Base-by-base conservation (phyloP, 2,113 vertebrate species). In the Heloderma charlesbogerti region DNA sequence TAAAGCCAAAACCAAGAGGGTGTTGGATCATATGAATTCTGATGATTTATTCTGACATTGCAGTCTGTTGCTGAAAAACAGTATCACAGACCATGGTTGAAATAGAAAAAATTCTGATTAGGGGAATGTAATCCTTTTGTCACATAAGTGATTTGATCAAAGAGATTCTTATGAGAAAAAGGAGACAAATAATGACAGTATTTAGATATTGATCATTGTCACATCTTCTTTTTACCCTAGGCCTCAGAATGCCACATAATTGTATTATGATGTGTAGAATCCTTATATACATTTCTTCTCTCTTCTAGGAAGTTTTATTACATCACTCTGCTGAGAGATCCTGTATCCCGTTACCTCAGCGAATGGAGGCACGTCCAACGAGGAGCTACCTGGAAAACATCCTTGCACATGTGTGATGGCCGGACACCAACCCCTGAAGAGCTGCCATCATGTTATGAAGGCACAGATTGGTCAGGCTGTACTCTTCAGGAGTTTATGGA, bases 401-500 rank as follows among this genome's bases (percentile, higher is more conserved):
- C 99, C 0, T 94, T 99, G 94, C 99, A 99, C 96, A 99, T 99
- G 99, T 99, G 99, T 20, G 99, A 99, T 0, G 99, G 99, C 80
- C 98, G 99, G 78, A 99, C 99, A 0, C 99, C 99, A 0, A 99
- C 99, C 0, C 99, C 98, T 0, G 99, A 99, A 92, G 99, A 99
- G 97, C 97, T 99, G 95, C 99, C 99, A 0, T 97, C 99, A 0
- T 99, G 99, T 97, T 99, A 99, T 15, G 99, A 99, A 94, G 99
- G 99, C 95, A 99, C 98, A 0, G 99, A 99, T 94, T 99, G 99
- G 99, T 99, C 99, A 0, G 99, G 99, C 86, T 99, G 99, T 97
- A 99, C 98, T 0, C 98, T 99, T 95, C 98, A 99, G 97, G 98
- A 99, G 97, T 99, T 99, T 97, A 99, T 99, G 99, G 99, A 99